Conservation (phyloP, 2,797 vertebrate species). For the Acomys russatus region DNA sequence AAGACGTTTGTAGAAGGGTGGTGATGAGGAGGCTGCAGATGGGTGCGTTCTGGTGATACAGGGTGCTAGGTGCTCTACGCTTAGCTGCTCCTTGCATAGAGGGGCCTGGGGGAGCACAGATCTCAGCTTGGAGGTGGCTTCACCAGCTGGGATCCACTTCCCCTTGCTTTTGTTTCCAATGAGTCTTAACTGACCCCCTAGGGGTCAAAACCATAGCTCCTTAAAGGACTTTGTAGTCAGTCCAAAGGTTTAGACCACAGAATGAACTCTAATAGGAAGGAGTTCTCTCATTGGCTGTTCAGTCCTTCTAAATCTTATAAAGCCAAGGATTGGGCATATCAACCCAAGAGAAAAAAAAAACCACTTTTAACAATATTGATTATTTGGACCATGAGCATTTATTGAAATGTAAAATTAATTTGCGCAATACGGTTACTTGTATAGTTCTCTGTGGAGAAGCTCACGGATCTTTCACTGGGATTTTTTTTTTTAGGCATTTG, state of each 20-base stretch:
- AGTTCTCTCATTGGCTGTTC: no score
- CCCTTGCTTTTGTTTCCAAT: neutral
- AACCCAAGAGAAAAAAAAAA: neutral
- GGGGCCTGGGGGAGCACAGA: neutral
- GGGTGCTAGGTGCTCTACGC: accelerated
- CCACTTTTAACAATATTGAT: neutral
- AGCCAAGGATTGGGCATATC: neutral
- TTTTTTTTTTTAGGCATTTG: neutral
- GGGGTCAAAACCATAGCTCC: neutral
- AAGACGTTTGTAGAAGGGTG: neutral
- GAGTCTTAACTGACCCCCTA: neutral
- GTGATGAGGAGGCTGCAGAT: accelerated
- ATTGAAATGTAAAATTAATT: neutral
- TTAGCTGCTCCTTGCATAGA: accelerated
- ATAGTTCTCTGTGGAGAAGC: neutral
- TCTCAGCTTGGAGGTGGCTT: neutral
- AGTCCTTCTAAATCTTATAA: neutral
- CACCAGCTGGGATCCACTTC: no score
- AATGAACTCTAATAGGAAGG: no score
- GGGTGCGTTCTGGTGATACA: neutral
- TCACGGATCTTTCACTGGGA: neutral
- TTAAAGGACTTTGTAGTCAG: accelerated
- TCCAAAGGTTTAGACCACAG: accelerated
- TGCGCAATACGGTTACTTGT: neutral
- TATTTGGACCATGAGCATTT: neutral